Base-by-base conservation (phyloP, 2,113 vertebrate genomes). In the Chamaea fasciata region DNA sequence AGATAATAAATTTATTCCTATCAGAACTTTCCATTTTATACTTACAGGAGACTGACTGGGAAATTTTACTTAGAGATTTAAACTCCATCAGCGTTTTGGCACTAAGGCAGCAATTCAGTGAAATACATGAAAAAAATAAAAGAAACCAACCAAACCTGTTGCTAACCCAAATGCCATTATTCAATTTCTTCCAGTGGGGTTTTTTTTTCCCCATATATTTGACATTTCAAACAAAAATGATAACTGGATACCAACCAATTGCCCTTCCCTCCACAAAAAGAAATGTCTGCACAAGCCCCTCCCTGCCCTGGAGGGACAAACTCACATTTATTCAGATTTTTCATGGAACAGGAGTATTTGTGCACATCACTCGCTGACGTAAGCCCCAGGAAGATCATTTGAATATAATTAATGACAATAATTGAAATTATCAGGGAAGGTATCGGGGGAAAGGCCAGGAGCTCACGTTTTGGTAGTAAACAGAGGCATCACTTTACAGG, bases 281-380 rank as follows among this genome's bases (percentile, higher is more conserved):
- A 28, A 56, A 79, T 0, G 17, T 7, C 14, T 71, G 47, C 42
- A 57, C 10, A 2, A 11, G 26, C 13, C 44, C 44, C n/a, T 63
- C 49, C 59, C 49, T 64, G 49, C 37, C 73, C 77, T 20, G 24
- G 47, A 47, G 44, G 26, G 27, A 42, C 30, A 73, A 92, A 77
- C 16, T 31, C 0, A 1, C 15, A 35, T 77, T 46, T 64, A 47
- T 44, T 64, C 53, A 64, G 47, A 24, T 9, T 0, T 1, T 15
- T 26, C 13, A 37, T 3, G 30, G 14, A 92, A 39, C 15, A 19
- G 4, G 9, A 87, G 22, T 2, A 30, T 71, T 46, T 68, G 57
- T 55, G 67, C 67, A 26, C 31, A 23, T 27, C 4, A 2, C n/a
- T 8, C 12, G 7, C 49, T 83, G 52, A 71, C 0, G 4, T 13